A percentile compares a stretch with the other conserved stretches of the same genome.
phyloP scores from a whole-genome alignment of 2,797 vertebrate species.

The Ficedula albicollis region DNA sequence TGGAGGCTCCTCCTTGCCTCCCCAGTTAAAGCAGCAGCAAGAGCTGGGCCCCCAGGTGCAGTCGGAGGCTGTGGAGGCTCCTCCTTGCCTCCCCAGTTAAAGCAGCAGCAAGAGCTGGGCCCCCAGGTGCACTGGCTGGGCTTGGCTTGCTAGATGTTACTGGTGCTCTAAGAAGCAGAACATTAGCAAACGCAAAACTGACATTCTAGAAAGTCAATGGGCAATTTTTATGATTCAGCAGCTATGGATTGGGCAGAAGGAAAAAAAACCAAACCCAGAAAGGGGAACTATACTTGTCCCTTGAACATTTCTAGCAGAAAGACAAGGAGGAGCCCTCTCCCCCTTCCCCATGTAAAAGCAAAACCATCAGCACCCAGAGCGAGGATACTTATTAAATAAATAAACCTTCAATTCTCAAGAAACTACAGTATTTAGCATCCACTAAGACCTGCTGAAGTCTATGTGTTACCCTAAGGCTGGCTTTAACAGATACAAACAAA shows the following conservation, averaged over 20 bases:
- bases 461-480: conserved; percentile 71
- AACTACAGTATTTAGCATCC: conserved; percentile 57
- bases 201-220: conserved; percentile 57
- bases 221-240: conserved; percentile 55
- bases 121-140: background rate
- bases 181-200: conserved; percentile 40
- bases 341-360: background rate
- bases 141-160: conserved; percentile 55
- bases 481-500: conserved; percentile 71
- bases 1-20: conserved; percentile 21
- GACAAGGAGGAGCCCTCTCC: conserved; percentile 49
- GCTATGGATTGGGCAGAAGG: conserved; percentile 57
- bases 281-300: background rate
- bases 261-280: background rate
- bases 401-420: conserved; percentile 55
- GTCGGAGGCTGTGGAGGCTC: background rate
- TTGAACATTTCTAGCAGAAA: conserved; percentile 39
- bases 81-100: conserved; percentile 31
- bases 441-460: conserved; percentile 63
- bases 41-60: background rate
- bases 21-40: conserved; percentile 29
- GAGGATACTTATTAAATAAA: conserved; percentile 56
- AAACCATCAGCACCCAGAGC: background rate
- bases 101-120: conserved; percentile 24
- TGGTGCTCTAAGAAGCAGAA: conserved; percentile 52